Evolutionary conservation across 2,888 invertebrate genomes (phyloP), one percentile per base, ranked within the genome.

Genomic region (Petrolisthes manimaculis): DNA sequence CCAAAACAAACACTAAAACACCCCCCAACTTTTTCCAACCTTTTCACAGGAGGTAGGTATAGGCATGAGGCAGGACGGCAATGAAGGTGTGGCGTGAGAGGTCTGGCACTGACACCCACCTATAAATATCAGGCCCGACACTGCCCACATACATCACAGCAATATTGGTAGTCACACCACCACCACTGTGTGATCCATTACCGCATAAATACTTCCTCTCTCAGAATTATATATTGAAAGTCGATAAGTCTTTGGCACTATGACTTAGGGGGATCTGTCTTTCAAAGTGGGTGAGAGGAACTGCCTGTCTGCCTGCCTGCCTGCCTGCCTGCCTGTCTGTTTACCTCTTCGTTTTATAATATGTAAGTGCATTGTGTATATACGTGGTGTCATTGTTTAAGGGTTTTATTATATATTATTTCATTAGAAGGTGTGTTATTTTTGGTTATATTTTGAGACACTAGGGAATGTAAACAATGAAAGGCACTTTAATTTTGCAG

Each of bases 201-300:
- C 78, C 67, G 56, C 84, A 79, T 85, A 85, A 85, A 85, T 85
- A 85, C 79, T 67, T 85, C 84, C 79, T 79, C 78, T 85, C 79
- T 67, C 12, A 78, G 84, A 85, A 84, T 77, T 77, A 79, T 85
- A 67, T 77, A 85, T 85, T 79, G 84, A 69, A 67, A 77, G 56
- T 85, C 78, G 67, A 85, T 85, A 85, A 61, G 51, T 85, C 79
- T 67, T 67, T 69, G 79, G 53, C 67, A 61, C 51, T 75, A 55
- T 75, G 83, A 83, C 74, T 84, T 84, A 51, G 84, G 61, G 75
- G 53, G 69, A 53, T 37, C 37, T 37, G 37, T 37, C 37, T 37
- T 37, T 37, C 37, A 37, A 37, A 37, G 37, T 37, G 37, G 0
- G 37, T 37, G 37, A 37, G 37, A 37, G 37, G 37, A 37, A 37